These are phyloP conservation scores for Peromyscus attwateri DNA, from an alignment of 2,797 vertebrate species.

Conservation along the genomic window DNA sequence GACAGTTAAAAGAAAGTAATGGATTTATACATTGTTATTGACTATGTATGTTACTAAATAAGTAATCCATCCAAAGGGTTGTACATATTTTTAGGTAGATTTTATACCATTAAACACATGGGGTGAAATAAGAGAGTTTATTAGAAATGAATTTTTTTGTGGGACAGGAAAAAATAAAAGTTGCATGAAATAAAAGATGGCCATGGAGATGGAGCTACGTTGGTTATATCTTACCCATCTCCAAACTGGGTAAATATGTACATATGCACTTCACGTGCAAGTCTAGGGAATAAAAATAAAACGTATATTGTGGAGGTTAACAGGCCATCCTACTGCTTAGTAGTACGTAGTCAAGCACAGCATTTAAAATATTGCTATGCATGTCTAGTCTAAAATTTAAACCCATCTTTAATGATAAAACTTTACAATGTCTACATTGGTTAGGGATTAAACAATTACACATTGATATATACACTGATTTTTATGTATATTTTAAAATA, in stretches of 20 bases:
- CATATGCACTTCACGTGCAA: conserved; percentile 80
- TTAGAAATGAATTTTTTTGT: conserved; percentile 70
- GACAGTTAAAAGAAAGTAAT: conserved; percentile 77
- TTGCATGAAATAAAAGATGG: conserved; percentile 81
- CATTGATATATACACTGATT: conserved; percentile 25
- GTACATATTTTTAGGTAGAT: conserved; percentile 54
- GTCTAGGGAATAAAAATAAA: conserved; percentile 84
- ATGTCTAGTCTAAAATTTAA: conserved; percentile 67
- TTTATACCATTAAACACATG: conserved; percentile 76
- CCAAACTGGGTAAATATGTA: conserved; percentile 82
- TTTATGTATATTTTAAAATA: conserved; percentile 67
- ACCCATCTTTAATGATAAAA: conserved; percentile 46
- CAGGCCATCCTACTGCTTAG: conserved; percentile 72
- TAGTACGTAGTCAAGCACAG: conserved; percentile 70
- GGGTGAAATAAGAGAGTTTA: conserved; percentile 78
- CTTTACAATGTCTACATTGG: conserved; percentile 45
- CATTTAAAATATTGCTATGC: conserved; percentile 67
- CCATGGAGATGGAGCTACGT: conserved; percentile 82
- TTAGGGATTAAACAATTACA: conserved; percentile 54
- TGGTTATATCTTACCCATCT: conserved; percentile 83
- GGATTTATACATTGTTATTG: conserved; percentile 69
- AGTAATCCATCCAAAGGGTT: conserved; percentile 72
- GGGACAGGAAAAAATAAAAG: conserved; percentile 62
- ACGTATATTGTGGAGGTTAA: conserved; percentile 80
- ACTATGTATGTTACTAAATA: conserved; percentile 56